Evolutionary conservation across 2,797 vertebrate species (phyloP).

Genomic region (Graptemys geographica): DNA sequence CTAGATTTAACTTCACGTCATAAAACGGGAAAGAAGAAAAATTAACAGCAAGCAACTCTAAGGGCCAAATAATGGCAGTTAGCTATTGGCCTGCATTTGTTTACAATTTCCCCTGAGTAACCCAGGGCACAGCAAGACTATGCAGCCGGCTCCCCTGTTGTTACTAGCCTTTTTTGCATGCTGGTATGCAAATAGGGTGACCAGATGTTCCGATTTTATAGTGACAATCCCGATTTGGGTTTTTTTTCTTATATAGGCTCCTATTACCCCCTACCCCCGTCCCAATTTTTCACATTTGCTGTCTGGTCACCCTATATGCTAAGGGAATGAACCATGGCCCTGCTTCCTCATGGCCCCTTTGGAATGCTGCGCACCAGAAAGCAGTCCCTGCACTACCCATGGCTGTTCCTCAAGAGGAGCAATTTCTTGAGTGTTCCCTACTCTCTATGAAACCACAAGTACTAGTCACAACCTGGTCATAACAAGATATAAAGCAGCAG

Average conservation of each 20-base stretch:
- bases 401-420: neutral
- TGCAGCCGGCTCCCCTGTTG: neutral
- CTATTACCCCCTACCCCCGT: too few relatives aligned
- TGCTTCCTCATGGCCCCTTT: neutral
- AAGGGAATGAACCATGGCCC: neutral
- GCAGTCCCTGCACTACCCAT: neutral
- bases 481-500: rapidly evolving
- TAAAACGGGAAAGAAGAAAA: constrained; percentile 31
- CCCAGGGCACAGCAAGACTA: neutral
- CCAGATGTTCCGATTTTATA: too few relatives aligned
- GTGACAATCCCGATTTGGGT: too few relatives aligned
- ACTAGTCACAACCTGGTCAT: neutral
- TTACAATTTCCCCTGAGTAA: neutral
- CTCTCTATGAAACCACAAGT: rapidly evolving
- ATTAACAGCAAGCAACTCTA: neutral
- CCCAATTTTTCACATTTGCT: too few relatives aligned
- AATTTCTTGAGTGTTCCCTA: rapidly evolving
- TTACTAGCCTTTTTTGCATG: neutral
- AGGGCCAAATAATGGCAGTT: neutral
- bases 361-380: neutral
- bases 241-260: too few relatives aligned
- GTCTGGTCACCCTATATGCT: too few relatives aligned
- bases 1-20: neutral
- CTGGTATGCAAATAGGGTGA: neutral
- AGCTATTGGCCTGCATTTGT: neutral